Base-by-base conservation (phyloP, 2,797 vertebrate genomes). In the Columba guinea region DNA sequence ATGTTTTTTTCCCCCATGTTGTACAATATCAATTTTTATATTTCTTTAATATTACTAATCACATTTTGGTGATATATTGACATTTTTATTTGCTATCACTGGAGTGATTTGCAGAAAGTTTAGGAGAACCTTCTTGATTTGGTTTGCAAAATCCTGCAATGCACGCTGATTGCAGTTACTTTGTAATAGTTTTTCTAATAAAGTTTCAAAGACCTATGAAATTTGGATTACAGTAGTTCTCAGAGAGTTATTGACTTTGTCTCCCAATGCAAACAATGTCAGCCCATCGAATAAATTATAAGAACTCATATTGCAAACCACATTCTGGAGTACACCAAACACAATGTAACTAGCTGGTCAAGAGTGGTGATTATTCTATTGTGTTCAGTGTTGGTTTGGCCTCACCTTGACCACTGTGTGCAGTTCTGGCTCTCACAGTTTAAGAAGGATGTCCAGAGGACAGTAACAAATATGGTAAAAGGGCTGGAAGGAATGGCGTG, bases 261-360 rank as follows among this genome's bases (percentile, higher is more conserved):
- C 10, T 90, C 58, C 21, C 46, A 59, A 64, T 60, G 15, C 77
- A 75, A 92, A 93, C 87, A 62, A 13, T 46, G 2, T 85, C 51
- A 86, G 13, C 32, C 28, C 51, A 39, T n/a, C 16, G 26, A 71
- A 30, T 34, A 9, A 77, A 46, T 37, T 52, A 65, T n/a, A 84
- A 17, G 41, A 70, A 18, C 7, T 11, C 34, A 26, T 19, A 65
- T 44, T 65, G 23, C 35, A 76, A 75, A 68, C 19, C 30, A 2
- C 27, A 63, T 64, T 4, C 23, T 62, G 8, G 10, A 37, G 2
- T 53, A 8, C 21, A 76, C 26, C 11, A 41, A 56, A n/a, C 24
- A 52, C 26, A 27, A 9, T 7, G 18, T 32, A 56, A 30, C 21
- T n/a, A 53, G 7, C 10, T 0, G 0, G 2, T 41, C 30, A 67